Evolutionary conservation across 2,888 invertebrate genomes (phyloP).

Genomic region (Dioctria linearis): DNA sequence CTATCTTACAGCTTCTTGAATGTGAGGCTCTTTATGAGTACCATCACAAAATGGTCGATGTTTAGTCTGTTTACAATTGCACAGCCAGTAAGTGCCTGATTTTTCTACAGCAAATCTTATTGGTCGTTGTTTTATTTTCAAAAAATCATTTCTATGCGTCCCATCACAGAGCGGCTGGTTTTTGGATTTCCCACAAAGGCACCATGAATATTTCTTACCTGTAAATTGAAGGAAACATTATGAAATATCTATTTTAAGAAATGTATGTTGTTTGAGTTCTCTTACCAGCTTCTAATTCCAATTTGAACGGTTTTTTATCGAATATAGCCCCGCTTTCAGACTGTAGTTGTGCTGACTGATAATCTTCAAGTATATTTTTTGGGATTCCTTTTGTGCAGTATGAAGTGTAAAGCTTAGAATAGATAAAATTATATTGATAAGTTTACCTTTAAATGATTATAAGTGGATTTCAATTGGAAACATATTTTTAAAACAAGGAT

Average conservation of each 20-base stretch:
- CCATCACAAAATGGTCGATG: constrained; percentile 98
- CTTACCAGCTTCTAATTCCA: constrained; percentile 78
- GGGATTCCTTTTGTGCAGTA: constrained; percentile 74
- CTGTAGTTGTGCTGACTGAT: constrained; percentile 78
- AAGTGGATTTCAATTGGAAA: too few relatives aligned
- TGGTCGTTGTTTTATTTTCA: constrained; percentile 85
- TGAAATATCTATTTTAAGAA: background rate
- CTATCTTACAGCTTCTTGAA: constrained; percentile 64
- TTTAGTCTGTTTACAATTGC: constrained; percentile 96
- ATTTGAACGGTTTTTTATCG: constrained; percentile 91
- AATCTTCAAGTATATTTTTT: constrained; percentile 75
- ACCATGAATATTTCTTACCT: constrained; percentile 90
- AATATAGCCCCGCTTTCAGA: constrained; percentile 82
- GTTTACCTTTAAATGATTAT: too few relatives aligned
- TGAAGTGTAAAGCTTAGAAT: background rate
- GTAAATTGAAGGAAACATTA: constrained; percentile 6
- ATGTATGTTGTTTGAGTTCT: background rate
- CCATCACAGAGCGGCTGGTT: constrained; percentile 96
- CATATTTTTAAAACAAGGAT: too few relatives aligned
- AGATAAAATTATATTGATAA: too few relatives aligned
- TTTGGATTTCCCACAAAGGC: constrained; percentile 93
- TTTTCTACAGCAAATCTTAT: constrained; percentile 87
- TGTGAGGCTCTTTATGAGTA: constrained; percentile 83
- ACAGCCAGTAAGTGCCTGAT: constrained; percentile 95
- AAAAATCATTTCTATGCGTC: constrained; percentile 83